Evolutionary conservation across 2,888 invertebrate species (phyloP), one percentile per base, ranked within the genome.

Genomic region (Melanostoma scalare): DNA sequence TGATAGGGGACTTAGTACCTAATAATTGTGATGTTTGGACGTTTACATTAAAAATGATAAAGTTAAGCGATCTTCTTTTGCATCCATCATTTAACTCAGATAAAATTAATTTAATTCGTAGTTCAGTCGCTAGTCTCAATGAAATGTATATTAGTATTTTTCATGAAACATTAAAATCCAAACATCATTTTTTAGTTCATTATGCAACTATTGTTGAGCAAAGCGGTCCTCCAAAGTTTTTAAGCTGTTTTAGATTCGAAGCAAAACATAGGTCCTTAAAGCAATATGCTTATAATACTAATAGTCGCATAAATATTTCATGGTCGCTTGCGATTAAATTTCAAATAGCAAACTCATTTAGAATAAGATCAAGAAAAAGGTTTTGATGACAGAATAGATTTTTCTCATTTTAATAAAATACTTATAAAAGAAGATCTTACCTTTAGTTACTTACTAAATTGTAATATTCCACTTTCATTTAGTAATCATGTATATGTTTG

Each of bases 391-490:
- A 8, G 55, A 38, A 38, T 38, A 35, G 38, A 56, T 56, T 30
- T 56, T 38, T 38, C 55, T 38, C 9, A 56, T 56, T 56, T 56
- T 56, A 56, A 56, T 38, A 56, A 10, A 56, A 56, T 56, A 9
- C 36, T 56, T 38, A 56, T 44, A 33, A 60, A 44, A 44, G n/a
- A 60, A 60, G 30, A 48, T 48, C 46, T 35, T 33, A 35, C 46
- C 44, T 30, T 44, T 10, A 60, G 46, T 42, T 60, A 48, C 48
- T 48, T 48, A 48, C 33, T 35, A 31, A 46, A 46, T 46, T 33
- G 35, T 35, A 3, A 31, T n/a, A 33, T 9, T 9, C 44, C 46
- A 48, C 10, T 60, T 60, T 46, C 60, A 33, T 10, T 44, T 33
- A 31, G 31, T 44, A 31, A 60, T 60, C 33, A 6, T n/a, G 6